Evolutionary conservation across 1,140 invertebrate species (phyloP).

Genomic region (Bilobella aurantiaca): DNA sequence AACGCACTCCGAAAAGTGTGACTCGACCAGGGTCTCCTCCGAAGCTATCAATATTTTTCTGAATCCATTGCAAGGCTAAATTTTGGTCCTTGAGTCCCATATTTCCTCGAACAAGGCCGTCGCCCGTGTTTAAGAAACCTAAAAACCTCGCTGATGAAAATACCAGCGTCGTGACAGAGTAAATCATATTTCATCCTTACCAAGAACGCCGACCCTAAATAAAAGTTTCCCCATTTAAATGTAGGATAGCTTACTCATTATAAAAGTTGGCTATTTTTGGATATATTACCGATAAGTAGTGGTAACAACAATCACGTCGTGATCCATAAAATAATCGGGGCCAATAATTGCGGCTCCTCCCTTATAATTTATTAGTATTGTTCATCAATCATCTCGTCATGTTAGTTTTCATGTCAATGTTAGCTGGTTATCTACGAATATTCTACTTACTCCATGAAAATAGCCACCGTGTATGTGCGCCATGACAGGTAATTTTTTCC

Average conservation of each 20-base stretch:
- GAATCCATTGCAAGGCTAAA: conserved; percentile 4
- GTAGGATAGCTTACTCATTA: not conserved
- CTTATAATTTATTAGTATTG: not conserved
- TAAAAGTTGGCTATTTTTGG: not conserved
- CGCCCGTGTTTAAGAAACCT: not conserved
- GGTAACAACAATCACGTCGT: not conserved
- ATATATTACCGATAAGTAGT: not conserved
- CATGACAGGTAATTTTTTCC: not conserved
- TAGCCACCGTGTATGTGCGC: conserved; percentile 1
- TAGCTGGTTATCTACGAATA: too few relatives aligned
- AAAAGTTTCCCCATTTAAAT: not conserved
- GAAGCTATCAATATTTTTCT: conserved; percentile 7
- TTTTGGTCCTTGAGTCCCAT: conserved; percentile 10
- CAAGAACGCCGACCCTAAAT: not conserved
- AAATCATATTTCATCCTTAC: not conserved
- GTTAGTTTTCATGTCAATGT: not conserved
- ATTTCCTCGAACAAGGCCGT: conserved; percentile 9
- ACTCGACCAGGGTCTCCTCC: conserved; percentile 1
- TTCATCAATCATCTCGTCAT: not conserved
- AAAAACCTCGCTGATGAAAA: too few relatives aligned
- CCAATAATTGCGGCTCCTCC: not conserved
- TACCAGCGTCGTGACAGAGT: not conserved
- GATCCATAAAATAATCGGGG: conserved; percentile 1
- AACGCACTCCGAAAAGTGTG: conserved; percentile 2
- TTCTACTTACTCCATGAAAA: not conserved